phyloP scores from a whole-genome alignment of 2,113 vertebrate species.

The Dissostichus mawsoni region DNA sequence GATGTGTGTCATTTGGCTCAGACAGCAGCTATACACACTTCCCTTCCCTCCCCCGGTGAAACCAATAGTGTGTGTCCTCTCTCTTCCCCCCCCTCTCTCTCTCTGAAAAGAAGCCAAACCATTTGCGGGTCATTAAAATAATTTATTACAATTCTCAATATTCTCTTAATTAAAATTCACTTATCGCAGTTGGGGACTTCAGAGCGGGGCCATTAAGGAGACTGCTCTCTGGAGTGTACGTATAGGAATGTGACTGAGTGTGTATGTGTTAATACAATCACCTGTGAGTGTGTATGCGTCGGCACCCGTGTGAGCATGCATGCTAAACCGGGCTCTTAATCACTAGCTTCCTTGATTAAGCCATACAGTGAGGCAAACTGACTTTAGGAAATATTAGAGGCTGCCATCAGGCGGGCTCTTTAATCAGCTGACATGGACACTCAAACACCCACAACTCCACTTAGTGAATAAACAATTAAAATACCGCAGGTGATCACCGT shows the following conservation, averaged over 20 bases:
- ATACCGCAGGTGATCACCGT: too few species aligned
- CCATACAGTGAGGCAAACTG: neutral
- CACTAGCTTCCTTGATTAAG: slow-evolving; percentile 33
- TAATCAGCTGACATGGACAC: neutral
- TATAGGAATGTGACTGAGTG: slow-evolving; percentile 40
- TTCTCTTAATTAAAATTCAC: slow-evolving; percentile 81
- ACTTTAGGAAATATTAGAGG: slow-evolving; percentile 18
- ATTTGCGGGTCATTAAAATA: slow-evolving; percentile 72
- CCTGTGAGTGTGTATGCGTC: slow-evolving; percentile 2
- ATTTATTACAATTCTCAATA: slow-evolving; percentile 78
- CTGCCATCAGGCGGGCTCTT: neutral
- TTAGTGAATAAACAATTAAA: too few species aligned
- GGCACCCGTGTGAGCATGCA: neutral
- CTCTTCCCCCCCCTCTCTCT: slow-evolving; percentile 19
- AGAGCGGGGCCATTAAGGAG: slow-evolving; percentile 67
- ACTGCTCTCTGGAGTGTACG: slow-evolving; percentile 36
- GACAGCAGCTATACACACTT: slow-evolving; percentile 6
- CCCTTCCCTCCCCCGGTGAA: neutral
- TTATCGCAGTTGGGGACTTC: slow-evolving; percentile 70
- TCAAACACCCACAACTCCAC: too few species aligned
- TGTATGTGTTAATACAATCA: slow-evolving; percentile 13
- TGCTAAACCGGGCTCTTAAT: slow-evolving; percentile 32
- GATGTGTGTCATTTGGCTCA: slow-evolving; percentile 20
- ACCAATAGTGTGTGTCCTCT: slow-evolving; percentile 26
- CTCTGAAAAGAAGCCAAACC: slow-evolving; percentile 31